Conservation (phyloP, 2,113 vertebrate species). For the Phyllopteryx taeniolatus region DNA sequence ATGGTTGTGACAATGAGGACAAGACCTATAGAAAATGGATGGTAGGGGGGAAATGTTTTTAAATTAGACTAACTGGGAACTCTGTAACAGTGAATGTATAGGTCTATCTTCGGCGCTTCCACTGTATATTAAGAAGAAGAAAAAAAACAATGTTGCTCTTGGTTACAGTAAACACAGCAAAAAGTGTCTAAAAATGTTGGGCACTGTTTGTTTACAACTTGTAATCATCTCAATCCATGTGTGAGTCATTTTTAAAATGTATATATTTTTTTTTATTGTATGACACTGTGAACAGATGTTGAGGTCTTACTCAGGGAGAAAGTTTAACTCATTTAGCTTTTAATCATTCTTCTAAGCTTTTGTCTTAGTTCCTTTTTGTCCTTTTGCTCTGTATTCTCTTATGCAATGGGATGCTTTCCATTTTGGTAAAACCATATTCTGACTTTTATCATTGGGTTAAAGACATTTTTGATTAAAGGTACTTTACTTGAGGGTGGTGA, state of each 20-base stretch:
- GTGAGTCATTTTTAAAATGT: not conserved
- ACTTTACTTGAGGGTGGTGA: not conserved
- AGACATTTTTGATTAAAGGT: not conserved
- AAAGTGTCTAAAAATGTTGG: not conserved
- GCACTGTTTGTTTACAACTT: not conserved
- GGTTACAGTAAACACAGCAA: not conserved
- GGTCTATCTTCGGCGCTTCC: not conserved
- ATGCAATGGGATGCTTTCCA: not conserved
- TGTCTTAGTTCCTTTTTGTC: not conserved
- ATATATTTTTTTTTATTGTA: not conserved
- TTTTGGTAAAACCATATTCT: not conserved
- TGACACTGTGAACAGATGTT: not conserved
- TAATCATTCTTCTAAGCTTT: not conserved
- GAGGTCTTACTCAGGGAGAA: constrained; percentile 1
- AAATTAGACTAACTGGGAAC: too few species aligned
- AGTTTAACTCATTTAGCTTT: not conserved
- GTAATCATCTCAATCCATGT: not conserved
- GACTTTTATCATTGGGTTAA: not conserved
- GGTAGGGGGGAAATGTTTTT: too few species aligned
- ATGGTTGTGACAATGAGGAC: too few species aligned
- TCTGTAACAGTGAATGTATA: not conserved
- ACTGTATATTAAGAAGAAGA: too few species aligned
- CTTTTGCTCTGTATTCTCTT: not conserved
- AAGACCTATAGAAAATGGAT: too few species aligned
- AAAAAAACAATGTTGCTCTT: too few species aligned